phyloP scores from a whole-genome alignment of 2,113 vertebrate genomes.

The Romanogobio albipinnatus region DNA sequence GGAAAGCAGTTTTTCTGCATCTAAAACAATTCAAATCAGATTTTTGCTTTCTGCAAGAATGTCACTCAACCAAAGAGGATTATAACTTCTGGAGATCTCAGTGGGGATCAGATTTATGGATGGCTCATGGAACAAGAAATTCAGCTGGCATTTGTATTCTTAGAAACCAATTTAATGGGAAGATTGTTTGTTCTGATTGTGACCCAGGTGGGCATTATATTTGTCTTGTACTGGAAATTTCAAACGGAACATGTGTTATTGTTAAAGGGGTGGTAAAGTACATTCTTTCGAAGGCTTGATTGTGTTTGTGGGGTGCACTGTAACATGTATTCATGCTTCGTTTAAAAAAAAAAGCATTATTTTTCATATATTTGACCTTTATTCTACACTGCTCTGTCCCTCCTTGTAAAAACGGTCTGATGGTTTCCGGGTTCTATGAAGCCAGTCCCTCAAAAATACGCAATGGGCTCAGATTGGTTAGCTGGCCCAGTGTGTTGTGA shows the following conservation, averaged over 20 bases:
- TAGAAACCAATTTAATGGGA: background rate
- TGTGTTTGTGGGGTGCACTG: too few species aligned
- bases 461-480: too few species aligned
- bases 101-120: background rate
- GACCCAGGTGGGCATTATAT: background rate
- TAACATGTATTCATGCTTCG: too few species aligned
- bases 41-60: background rate
- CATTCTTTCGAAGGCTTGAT: too few species aligned
- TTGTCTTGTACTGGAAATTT: background rate
- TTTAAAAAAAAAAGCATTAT: too few species aligned
- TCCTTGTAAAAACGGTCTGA: too few species aligned
- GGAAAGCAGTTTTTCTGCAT: background rate
- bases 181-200: background rate
- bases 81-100: background rate
- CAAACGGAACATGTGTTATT: background rate
- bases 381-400: too few species aligned
- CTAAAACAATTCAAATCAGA: background rate
- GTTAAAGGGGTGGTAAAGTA: too few species aligned
- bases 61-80: background rate
- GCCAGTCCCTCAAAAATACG: too few species aligned
- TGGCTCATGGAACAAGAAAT: background rate
- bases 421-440: too few species aligned
- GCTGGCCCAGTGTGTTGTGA: too few species aligned
- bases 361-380: too few species aligned
- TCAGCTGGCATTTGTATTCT: background rate